Evolutionary conservation across 30 jellyfish, hydroid and myxozoan genomes (phyloP), one percentile per base, ranked within the genome.

Genomic region (Chrysaora quinquecirrha): DNA sequence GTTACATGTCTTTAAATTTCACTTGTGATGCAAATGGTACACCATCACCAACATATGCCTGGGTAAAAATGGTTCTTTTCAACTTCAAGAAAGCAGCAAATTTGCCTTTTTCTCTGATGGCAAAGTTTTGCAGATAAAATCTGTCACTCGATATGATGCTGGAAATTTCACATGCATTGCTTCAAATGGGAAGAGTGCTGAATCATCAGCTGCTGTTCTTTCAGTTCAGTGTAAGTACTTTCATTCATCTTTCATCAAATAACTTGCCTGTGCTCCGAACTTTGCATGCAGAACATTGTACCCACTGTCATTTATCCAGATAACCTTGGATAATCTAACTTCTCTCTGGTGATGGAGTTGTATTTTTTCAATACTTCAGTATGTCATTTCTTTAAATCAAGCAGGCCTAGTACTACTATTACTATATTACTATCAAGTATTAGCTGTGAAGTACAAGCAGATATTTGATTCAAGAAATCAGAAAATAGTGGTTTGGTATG

Each of bases 221-320:
- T 29, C 78, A 1, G 91, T 80, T 2, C 67, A 80, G 1, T 80
- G 91, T 80, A 47, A 61, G 91, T 80, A 29, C 7, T 27, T 9
- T 6, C 58, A 6, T 43, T 43, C 16, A 58, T 58, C 20, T 19
- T 6, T 58, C 20, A 6, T 10, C 32, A 58, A 19, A 20, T 19
- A n/a, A n/a, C n/a, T n/a, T n/a, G n/a, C n/a, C n/a, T n/a, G n/a
- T n/a, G n/a, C n/a, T n/a, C n/a, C n/a, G n/a, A n/a, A n/a, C n/a
- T n/a, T n/a, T n/a, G n/a, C n/a, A n/a, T n/a, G n/a, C n/a, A n/a
- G n/a, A n/a, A n/a, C n/a, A n/a, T n/a, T n/a, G n/a, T n/a, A n/a
- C n/a, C n/a, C n/a, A n/a, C n/a, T n/a, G n/a, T n/a, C n/a, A n/a
- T n/a, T n/a, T n/a, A n/a, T n/a, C n/a, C n/a, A n/a, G n/a, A n/a